phyloP scores from a whole-genome alignment of 2,888 invertebrate genomes.

The Lasioglossum oenotherae region DNA sequence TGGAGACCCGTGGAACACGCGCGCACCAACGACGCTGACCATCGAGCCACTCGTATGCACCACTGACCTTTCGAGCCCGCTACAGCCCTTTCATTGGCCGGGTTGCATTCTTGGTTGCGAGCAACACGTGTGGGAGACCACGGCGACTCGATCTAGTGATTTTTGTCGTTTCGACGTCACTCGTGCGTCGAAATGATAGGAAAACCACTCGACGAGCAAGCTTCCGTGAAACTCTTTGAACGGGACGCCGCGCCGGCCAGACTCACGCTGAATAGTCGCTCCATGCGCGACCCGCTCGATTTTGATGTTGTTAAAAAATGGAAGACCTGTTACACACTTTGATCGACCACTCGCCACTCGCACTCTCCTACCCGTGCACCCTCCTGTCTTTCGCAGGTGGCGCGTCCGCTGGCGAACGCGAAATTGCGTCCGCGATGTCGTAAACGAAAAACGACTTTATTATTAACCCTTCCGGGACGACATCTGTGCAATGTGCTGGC shows the following conservation, averaged over 20 bases:
- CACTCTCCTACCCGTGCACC: too few relatives aligned
- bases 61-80: conserved; percentile 55
- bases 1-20: neutral
- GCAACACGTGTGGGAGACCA: conserved; percentile 49
- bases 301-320: neutral
- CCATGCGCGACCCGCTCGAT: neutral
- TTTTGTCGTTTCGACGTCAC: conserved; percentile 43
- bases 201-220: conserved; percentile 18
- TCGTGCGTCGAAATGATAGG: conserved; percentile 36
- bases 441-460: neutral
- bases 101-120: conserved; percentile 39
- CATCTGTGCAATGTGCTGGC: neutral
- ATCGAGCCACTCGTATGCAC: conserved; percentile 53
- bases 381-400: neutral
- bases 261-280: neutral
- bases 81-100: conserved; percentile 53
- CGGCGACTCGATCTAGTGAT: conserved; percentile 31
- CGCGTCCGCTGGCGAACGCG: neutral
- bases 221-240: conserved; percentile 29
- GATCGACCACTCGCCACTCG: neutral
- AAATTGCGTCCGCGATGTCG: neutral
- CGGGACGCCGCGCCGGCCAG: neutral
- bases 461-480: neutral
- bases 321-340: neutral
- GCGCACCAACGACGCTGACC: conserved; percentile 25